Evolutionary conservation across 2,797 vertebrate genomes (phyloP).

Genomic region (Champsocephalus gunnari): DNA sequence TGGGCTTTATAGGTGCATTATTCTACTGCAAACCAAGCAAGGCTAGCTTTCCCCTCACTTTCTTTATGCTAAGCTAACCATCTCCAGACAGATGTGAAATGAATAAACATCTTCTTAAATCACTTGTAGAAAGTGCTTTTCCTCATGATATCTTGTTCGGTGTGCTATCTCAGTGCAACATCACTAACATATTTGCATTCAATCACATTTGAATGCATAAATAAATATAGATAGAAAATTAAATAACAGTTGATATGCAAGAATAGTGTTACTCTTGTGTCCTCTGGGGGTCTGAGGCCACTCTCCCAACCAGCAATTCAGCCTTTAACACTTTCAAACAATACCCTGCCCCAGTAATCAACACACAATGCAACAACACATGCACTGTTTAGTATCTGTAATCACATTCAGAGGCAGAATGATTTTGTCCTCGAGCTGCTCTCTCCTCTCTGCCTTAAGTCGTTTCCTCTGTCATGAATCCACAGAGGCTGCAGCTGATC

Average conservation of each 20-base stretch:
- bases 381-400: conserved; percentile 48
- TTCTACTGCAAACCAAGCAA: no score
- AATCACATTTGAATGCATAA: not conserved
- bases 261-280: not conserved
- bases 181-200: not conserved
- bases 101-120: no score
- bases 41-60: no score
- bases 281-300: not conserved
- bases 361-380: conserved; percentile 31
- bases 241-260: not conserved
- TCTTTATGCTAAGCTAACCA: no score
- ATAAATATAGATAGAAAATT: conserved; percentile 6
- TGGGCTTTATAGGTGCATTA: no score
- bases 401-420: conserved; percentile 38
- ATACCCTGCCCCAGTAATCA: conserved; percentile 16
- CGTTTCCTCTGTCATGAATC: conserved; percentile 61
- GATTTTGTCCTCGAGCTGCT: conserved; percentile 61
- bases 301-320: not conserved
- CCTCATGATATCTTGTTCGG: no score
- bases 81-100: no score
- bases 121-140: no score
- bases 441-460: conserved; percentile 50
- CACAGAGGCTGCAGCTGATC: conserved; percentile 65
- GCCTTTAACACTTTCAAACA: conserved; percentile 2
- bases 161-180: not conserved